Conservation (phyloP, 2,113 vertebrate genomes). For the Lagopus muta region DNA sequence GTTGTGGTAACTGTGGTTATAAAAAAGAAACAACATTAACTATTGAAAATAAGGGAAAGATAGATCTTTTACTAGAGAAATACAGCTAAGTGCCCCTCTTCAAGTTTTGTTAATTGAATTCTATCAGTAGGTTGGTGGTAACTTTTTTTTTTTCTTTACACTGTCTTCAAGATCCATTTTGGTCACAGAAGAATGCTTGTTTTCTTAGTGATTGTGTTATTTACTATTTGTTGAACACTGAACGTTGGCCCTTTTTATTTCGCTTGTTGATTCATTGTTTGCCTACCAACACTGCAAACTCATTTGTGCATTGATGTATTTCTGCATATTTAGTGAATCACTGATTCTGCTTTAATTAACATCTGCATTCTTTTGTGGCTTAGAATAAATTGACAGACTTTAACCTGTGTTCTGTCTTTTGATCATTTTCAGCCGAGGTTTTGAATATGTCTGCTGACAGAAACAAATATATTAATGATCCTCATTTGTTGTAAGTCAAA, state of each 20-base stretch:
- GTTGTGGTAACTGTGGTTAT: background rate
- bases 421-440: background rate
- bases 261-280: background rate
- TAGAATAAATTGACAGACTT: background rate
- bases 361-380: background rate
- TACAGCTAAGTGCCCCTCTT: fast-evolving
- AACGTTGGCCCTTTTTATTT: background rate
- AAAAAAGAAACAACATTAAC: background rate
- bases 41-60: background rate
- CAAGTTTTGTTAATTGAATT: background rate
- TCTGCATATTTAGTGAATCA: background rate
- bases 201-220: background rate
- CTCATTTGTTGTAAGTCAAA: background rate
- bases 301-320: background rate
- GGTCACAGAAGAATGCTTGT: background rate
- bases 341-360: background rate
- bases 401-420: background rate
- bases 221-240: background rate
- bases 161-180: background rate
- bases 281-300: background rate
- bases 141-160: background rate
- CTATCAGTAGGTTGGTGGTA: background rate
- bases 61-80: background rate
- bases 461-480: background rate
- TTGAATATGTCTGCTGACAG: background rate